Conservation (phyloP, 2,888 invertebrate genomes). For the Volucella inflata region DNA sequence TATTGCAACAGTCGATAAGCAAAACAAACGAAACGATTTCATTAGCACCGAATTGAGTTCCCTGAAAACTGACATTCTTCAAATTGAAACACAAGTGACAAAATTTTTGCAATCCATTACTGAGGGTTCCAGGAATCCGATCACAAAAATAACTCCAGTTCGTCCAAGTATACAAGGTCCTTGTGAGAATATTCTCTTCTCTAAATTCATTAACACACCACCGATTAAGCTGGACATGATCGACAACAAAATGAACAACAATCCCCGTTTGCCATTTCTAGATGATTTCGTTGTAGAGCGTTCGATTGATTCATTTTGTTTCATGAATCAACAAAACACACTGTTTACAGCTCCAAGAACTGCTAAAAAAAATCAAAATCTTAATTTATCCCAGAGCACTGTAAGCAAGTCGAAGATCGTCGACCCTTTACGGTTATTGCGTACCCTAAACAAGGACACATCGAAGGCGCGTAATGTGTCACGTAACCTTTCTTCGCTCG, state of each 20-base stretch:
- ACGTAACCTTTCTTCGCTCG: conserved; percentile 77
- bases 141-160: conserved; percentile 60
- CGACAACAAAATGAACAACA: conserved; percentile 67
- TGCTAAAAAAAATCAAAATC: conserved; percentile 54
- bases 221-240: conserved; percentile 80
- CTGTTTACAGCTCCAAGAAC: conserved; percentile 47
- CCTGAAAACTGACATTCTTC: conserved; percentile 78
- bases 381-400: conserved; percentile 52
- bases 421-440: conserved; percentile 80
- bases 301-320: conserved; percentile 74
- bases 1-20: conserved; percentile 78
- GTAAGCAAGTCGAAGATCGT: conserved; percentile 80
- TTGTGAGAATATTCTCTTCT: conserved; percentile 73
- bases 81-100: conserved; percentile 79
- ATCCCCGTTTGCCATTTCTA: conserved; percentile 79
- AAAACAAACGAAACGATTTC: conserved; percentile 78
- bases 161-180: conserved; percentile 16
- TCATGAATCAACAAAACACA: conserved; percentile 72
- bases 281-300: conserved; percentile 78
- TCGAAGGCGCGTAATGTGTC: conserved; percentile 61
- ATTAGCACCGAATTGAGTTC: conserved; percentile 77
- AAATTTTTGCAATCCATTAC: conserved; percentile 75
- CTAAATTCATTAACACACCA: conserved; percentile 81
- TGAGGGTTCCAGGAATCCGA: conserved; percentile 23
- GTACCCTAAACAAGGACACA: conserved; percentile 79